Base-by-base conservation (phyloP, 1,140 invertebrate genomes). In the Brachionus rubens region DNA sequence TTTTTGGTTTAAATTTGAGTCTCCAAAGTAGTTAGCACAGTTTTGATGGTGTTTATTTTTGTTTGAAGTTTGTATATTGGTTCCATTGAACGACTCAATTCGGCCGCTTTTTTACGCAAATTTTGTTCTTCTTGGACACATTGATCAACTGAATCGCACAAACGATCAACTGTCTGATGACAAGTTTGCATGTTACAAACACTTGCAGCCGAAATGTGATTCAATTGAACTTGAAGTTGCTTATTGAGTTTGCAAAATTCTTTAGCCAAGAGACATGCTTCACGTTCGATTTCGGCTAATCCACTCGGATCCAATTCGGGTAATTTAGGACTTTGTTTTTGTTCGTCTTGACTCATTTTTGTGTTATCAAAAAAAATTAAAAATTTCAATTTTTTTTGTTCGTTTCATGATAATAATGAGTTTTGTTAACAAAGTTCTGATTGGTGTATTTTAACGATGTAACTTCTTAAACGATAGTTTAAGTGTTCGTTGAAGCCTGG, bases 171-270 rank as follows among this genome's bases (percentile, higher is more conserved):
- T 16, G 46, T 40, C 5, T 72, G 46, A 33, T 72, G 46, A 21
- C 30, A 72, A n/a, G 46, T 72, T 33, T 72, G 68, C 68, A 72
- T 72, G 19, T 41, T 40, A 33, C 68, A 72, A 10, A 72, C 68
- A 72, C 68, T 72, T 5, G 68, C 46, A 1, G 68, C 68, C n/a
- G 68, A 72, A 26, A 72, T 50, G 21, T 72, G 68, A 54, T 72
- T 48, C 1, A 72, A 14, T n/a, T 19, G 28, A 4, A 40, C 1
- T 72, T 72, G 43, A 33, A 72, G 33, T 6, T 54, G 5, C 24
- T 72, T 72, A 28, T 54, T 72, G 9, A 72, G 46, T 36, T 41
- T 48, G 24, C 30, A 72, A 46, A 72, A 72, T 12, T 72, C 68
- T 72, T 54, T 48, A n/a, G 68, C 68, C 10, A 72, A 40, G 1